Evolutionary conservation across 1,140 invertebrate species (phyloP), one percentile per base, ranked within the genome.

Genomic region (Lasioglossum albipes): DNA sequence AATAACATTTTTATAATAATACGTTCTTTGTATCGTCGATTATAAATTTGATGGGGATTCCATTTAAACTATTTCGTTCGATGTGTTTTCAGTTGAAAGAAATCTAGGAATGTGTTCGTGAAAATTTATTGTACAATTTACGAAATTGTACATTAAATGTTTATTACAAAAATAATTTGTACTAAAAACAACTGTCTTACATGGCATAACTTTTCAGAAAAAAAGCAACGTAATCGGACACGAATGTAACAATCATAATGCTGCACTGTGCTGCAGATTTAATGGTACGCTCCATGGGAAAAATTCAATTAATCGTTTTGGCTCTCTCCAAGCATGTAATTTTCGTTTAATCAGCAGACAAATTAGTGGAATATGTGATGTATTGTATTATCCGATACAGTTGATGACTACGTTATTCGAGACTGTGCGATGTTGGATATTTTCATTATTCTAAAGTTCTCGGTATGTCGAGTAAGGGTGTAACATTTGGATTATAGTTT

Each of bases 91-190:
- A 65, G 52, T 41, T 41, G 18, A 65, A n/a, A 65, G n/a, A 75
- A 52, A 7, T 57, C 45, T 49, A 12, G 54, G n/a, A 68, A 41
- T 54, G 22, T 71, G 61, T 54, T 70, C 16, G 13, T 77, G 5
- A n/a, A 77, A 72, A 78, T 54, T 65, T 42, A 12, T 64, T 9
- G 31, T 52, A 18, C n/a, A 72, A 22, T 64, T 22, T 49, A 52
- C n/a, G 18, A 49, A 54, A 78, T 70, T 69, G 75, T 70, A 76
- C 66, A 69, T 68, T 70, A 76, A 59, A 69, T 70, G 75, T 76
- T 54, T 59, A 72, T 72, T 72, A 52, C 59, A 78, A 67, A 76
- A 76, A 76, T 69, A 75, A 65, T 75, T 75, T 10, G 36, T 22
- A 76, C 45, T 18, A 18, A 61, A 27, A 20, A 62, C 22, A 45